These are phyloP conservation scores for Oenanthe melanoleuca DNA, from an alignment of 2,113 vertebrate genomes.

Conservation along the genomic window DNA sequence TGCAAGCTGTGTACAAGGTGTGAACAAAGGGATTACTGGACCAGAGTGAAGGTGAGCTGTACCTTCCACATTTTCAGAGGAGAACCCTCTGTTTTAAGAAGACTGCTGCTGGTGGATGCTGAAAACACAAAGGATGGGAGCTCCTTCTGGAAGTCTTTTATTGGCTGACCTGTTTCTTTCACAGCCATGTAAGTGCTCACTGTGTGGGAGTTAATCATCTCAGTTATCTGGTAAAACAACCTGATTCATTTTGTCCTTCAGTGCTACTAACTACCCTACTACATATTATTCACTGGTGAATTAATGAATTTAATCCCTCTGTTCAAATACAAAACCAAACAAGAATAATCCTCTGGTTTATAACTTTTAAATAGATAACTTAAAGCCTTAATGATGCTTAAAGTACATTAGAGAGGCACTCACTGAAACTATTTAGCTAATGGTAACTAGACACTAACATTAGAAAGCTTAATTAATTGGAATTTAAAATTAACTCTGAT, in stretches of 20 bases:
- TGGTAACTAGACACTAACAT: conserved; percentile 10
- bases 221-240: conserved; percentile 31
- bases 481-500: conserved; percentile 47
- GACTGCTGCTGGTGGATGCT: neutral
- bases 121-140: neutral
- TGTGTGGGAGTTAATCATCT: conserved; percentile 25
- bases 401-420: neutral
- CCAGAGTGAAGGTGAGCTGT: neutral
- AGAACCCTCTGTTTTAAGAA: neutral
- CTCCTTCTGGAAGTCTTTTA: neutral
- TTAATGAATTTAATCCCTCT: conserved; percentile 36
- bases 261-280: conserved; percentile 39
- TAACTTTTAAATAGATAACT: conserved; percentile 55
- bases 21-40: neutral
- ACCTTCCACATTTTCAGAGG: neutral
- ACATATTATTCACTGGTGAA: conserved; percentile 18
- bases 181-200: neutral
- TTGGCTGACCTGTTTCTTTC: neutral
- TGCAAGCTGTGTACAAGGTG: neutral
- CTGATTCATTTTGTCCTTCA: conserved; percentile 55
- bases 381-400: conserved; percentile 34
- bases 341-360: conserved; percentile 45
- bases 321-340: conserved; percentile 50
- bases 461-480: conserved; percentile 29
- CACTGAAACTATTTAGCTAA: conserved; percentile 21